phyloP scores from a whole-genome alignment of 2,888 invertebrate genomes.

The Shargacucullia verbasci region DNA sequence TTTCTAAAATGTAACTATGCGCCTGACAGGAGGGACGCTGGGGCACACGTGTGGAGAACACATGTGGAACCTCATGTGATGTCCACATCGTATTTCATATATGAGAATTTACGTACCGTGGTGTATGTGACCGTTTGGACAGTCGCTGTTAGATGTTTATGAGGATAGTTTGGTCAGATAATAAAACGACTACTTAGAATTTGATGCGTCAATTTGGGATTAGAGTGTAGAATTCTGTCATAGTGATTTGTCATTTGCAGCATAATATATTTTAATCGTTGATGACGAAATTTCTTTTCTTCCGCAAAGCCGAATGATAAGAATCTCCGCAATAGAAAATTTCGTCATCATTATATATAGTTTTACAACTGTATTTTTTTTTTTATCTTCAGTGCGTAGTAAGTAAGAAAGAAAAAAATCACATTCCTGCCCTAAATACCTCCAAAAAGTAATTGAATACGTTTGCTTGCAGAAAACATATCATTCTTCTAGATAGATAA shows the following conservation, averaged over 20 bases:
- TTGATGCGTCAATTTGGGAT: no score
- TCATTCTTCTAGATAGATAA: no score
- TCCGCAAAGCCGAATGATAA: slow-evolving; percentile 4
- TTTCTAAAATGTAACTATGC: slow-evolving; percentile 52
- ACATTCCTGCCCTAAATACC: no score
- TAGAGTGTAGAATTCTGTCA: no score
- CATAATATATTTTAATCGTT: no score
- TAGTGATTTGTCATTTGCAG: no score
- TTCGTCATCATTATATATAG: slow-evolving; percentile 8
- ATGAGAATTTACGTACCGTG: slow-evolving; percentile 67
- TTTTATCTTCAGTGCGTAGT: no score
- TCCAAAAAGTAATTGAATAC: no score
- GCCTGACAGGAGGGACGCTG: slow-evolving; percentile 45
- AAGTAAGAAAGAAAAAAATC: no score
- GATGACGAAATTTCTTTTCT: background rate
- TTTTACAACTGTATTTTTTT: no score
- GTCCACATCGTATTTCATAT: slow-evolving; percentile 61
- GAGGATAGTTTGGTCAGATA: no score
- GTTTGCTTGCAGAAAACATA: no score
- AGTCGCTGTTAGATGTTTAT: slow-evolving; percentile 43
- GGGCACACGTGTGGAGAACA: slow-evolving; percentile 53
- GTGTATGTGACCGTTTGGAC: slow-evolving; percentile 58
- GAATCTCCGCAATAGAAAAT: slow-evolving; percentile 27
- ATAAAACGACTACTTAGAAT: background rate
- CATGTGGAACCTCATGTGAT: slow-evolving; percentile 58